Evolutionary conservation across 2,797 vertebrate species (phyloP), one percentile per base, ranked within the genome.

Genomic region (Graptemys geographica): DNA sequence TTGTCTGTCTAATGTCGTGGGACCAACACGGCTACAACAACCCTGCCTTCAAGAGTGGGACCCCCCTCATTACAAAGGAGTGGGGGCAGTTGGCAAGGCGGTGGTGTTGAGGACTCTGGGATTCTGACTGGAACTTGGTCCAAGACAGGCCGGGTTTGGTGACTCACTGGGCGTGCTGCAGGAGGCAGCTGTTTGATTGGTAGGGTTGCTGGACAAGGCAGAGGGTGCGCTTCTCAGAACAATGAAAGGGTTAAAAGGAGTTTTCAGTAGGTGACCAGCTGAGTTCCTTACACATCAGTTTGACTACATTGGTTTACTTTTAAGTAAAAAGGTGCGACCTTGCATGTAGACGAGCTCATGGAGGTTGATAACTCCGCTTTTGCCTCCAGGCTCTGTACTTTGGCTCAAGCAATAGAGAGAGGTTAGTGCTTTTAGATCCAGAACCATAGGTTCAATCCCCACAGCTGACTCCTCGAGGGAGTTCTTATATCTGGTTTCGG

Each of bases 181-280:
- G 10, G 86, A 93, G 97, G 96, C 96, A 95, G 96, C 96, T 96
- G 94, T 95, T 97, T 96, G 93, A 97, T 90, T 90, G 41, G 96
- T n/a, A n/a, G 89, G 93, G 94, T 88, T 95, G 95, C 90, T 89
- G 96, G 89, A 94, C 0, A 0, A 90, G 52, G 65, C 79, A 90
- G 81, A 86, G 52, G 27, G 95, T 37, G 84, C 83, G 51, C 93
- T 94, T 94, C 96, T 87, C 86, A 95, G 93, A 95, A 79, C 82
- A 33, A 79, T 86, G 86, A 93, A 92, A 12, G 80, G 80, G 55
- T 96, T 87, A 92, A 89, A 96, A 93, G 84, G 69, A 49, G 52
- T 91, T 96, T 92, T 84, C 86, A 84, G 87, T 1, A 5, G 92
- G n/a, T 93, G 92, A 78, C 94, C 96, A 93, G 95, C 89, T 0